phyloP scores from a whole-genome alignment of 2,113 vertebrate species.

The Heloderma charlesbogerti region DNA sequence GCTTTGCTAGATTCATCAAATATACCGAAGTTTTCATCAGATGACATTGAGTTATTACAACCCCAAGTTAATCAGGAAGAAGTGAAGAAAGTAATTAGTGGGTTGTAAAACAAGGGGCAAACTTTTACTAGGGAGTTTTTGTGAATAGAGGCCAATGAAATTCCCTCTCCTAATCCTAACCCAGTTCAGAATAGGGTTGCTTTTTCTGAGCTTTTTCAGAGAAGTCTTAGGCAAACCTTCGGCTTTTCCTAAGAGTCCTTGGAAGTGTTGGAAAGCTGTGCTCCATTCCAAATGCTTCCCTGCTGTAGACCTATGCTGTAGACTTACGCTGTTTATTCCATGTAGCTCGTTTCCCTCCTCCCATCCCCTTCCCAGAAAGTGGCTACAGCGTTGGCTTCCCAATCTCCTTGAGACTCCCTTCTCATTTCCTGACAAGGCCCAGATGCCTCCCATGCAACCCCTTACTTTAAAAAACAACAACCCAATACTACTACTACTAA shows the following conservation, averaged over 20 bases:
- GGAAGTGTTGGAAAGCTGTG: not conserved
- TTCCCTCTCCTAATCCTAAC: not conserved
- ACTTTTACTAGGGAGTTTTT: not conserved
- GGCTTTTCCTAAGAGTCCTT: not conserved
- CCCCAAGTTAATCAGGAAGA: not conserved
- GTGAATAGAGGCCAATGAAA: not conserved
- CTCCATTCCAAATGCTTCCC: not conserved
- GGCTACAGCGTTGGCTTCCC: too few species aligned
- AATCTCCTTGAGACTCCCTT: too few species aligned
- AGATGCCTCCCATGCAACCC: too few species aligned
- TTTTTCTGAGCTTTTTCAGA: not conserved
- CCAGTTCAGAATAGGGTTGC: not conserved
- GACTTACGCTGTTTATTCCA: not conserved
- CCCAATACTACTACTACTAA: too few species aligned
- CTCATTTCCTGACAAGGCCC: too few species aligned
- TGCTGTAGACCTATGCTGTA: not conserved
- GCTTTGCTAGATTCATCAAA: not conserved
- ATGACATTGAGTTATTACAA: not conserved
- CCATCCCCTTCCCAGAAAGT: not conserved
- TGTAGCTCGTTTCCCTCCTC: not conserved
- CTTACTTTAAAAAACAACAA: too few species aligned
- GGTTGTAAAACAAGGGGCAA: not conserved
- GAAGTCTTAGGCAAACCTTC: not conserved
- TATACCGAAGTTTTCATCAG: not conserved
- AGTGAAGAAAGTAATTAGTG: not conserved